Evolutionary conservation across 2,888 invertebrate genomes (phyloP).

Genomic region (Ectobius pallidus): DNA sequence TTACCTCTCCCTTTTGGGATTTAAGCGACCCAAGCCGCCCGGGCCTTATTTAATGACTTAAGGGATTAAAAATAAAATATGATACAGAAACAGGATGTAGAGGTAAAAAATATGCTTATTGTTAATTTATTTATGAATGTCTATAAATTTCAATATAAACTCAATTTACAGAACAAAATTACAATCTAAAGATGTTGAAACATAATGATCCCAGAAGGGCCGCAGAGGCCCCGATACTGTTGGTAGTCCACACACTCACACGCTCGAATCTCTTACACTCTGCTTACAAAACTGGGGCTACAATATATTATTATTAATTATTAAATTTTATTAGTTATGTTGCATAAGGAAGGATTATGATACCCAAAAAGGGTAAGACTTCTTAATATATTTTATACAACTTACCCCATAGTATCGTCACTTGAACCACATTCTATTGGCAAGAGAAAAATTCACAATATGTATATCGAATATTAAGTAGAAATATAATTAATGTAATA

Average conservation of each 20-base stretch:
- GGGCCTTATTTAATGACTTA: too few relatives aligned
- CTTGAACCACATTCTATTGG: slow-evolving; percentile 14
- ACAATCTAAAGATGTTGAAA: background rate
- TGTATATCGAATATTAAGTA: background rate
- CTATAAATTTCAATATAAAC: slow-evolving; percentile 4
- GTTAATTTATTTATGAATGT: slow-evolving; percentile 10
- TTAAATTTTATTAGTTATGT: slow-evolving; percentile 15
- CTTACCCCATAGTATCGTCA: background rate
- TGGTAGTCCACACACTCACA: background rate
- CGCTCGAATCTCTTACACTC: background rate
- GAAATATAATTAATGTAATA: background rate
- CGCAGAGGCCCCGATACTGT: background rate
- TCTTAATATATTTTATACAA: background rate
- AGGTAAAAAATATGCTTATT: background rate
- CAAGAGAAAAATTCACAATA: slow-evolving; percentile 15
- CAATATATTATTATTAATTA: background rate
- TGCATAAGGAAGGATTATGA: slow-evolving; percentile 23
- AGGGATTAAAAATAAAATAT: too few relatives aligned
- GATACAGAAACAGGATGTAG: too few relatives aligned
- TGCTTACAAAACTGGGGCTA: slow-evolving; percentile 4
- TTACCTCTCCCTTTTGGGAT: too few relatives aligned
- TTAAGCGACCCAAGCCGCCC: too few relatives aligned
- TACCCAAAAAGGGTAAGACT: slow-evolving; percentile 9
- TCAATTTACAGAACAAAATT: background rate
- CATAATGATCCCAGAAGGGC: background rate